These are phyloP conservation scores for Pseudopodoces humilis DNA, from an alignment of 2,113 vertebrate species.

Conservation along the genomic window DNA sequence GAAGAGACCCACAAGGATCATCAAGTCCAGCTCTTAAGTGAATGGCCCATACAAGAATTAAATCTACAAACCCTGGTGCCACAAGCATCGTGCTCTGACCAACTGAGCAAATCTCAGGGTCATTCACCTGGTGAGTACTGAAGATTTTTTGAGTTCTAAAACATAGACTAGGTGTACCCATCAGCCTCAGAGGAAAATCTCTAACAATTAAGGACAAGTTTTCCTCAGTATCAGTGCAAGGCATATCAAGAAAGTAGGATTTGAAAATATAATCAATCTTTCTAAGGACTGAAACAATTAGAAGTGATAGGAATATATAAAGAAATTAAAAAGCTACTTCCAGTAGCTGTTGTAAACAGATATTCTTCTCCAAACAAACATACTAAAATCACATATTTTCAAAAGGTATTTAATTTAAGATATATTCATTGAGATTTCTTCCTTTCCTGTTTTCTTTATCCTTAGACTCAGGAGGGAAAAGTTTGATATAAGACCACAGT, in stretches of 20 bases:
- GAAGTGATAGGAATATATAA: neutral
- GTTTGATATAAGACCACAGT: neutral
- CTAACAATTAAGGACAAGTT: neutral
- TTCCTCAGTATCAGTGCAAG: neutral
- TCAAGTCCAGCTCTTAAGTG: neutral
- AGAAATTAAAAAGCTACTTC: neutral
- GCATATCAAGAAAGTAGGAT: neutral
- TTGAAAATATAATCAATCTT: neutral
- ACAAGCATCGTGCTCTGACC: accelerated
- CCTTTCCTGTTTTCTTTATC: neutral
- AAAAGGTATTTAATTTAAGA: neutral
- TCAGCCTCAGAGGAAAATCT: neutral
- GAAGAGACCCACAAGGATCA: neutral
- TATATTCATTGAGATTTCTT: neutral
- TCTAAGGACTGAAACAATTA: neutral
- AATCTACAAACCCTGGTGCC: neutral
- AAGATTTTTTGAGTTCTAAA: neutral
- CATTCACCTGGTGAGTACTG: neutral
- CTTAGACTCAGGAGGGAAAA: neutral
- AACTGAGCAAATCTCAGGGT: neutral
- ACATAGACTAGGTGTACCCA: neutral
- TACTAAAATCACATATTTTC: neutral
- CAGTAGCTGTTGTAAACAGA: neutral
- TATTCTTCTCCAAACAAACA: neutral
- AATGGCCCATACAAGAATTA: accelerated